Evolutionary conservation across 2,797 vertebrate species (phyloP).

Genomic region (Sebastes itinus): DNA sequence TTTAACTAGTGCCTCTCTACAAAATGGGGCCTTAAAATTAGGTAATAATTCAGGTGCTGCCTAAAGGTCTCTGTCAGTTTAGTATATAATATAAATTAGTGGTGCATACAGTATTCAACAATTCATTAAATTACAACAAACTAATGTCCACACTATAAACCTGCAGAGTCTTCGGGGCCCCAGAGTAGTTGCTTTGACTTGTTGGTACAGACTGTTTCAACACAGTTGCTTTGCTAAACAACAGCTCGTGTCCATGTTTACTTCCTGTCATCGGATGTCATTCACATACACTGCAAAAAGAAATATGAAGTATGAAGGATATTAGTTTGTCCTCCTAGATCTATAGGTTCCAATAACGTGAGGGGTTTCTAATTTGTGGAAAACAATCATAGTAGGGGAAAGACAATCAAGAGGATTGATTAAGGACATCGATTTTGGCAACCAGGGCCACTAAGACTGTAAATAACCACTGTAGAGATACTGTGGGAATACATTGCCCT

Average conservation of each 20-base stretch:
- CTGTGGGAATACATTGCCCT: constrained; percentile 33
- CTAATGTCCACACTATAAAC: background rate
- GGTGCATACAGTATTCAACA: background rate
- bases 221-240: too few species aligned
- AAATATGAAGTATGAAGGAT: background rate
- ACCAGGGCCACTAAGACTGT: constrained; percentile 2
- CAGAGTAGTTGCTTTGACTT: background rate
- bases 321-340: background rate
- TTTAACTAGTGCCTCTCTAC: background rate
- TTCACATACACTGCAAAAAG: too few species aligned
- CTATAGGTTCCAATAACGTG: background rate
- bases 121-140: background rate
- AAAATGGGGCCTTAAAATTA: too few species aligned
- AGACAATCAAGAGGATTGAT: constrained; percentile 13
- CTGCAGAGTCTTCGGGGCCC: fast-evolving
- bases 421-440: background rate
- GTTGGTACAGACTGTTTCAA: background rate
- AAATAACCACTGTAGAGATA: constrained; percentile 50
- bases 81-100: background rate
- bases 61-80: background rate
- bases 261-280: too few species aligned
- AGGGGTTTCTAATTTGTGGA: background rate
- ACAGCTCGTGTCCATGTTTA: too few species aligned
- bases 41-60: background rate
- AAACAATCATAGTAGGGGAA: background rate